A percentile compares a stretch with the other conserved stretches of the same genome.
Evolutionary conservation across 2,888 invertebrate genomes (phyloP).

Genomic region (Erebia aethiops): DNA sequence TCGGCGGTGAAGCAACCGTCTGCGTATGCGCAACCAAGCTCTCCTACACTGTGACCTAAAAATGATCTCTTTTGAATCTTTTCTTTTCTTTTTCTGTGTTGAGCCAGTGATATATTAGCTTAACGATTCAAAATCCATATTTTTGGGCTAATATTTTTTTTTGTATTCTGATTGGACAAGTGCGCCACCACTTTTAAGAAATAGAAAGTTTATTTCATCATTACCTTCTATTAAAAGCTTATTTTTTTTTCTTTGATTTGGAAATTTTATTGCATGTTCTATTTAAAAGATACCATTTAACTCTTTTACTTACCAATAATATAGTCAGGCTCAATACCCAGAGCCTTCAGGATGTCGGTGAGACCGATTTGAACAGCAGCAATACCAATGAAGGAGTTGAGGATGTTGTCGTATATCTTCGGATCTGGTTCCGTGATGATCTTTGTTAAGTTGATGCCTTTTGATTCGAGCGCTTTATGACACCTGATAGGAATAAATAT

Average conservation of each 20-base stretch:
- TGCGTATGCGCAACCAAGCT: slow-evolving; percentile 97
- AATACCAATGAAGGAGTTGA: slow-evolving; percentile 89
- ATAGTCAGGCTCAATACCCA: slow-evolving; percentile 75
- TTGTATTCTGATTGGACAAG: too few species aligned
- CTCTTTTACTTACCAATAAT: slow-evolving; percentile 67
- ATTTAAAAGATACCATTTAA: neutral
- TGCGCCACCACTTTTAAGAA: too few species aligned
- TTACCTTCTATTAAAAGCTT: too few species aligned
- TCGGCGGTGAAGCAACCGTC: slow-evolving; percentile 95
- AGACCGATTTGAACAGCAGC: slow-evolving; percentile 86
- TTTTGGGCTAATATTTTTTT: neutral
- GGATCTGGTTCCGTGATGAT: slow-evolving; percentile 82
- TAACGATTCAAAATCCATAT: neutral
- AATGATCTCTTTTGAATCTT: neutral
- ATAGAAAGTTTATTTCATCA: too few species aligned
- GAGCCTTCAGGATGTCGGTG: slow-evolving; percentile 77
- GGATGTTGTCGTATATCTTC: slow-evolving; percentile 85
- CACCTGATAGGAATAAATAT: slow-evolving; percentile 2
- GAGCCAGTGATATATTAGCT: too few species aligned
- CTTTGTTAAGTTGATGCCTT: slow-evolving; percentile 18
- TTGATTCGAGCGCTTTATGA: slow-evolving; percentile 16
- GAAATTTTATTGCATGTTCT: too few species aligned
- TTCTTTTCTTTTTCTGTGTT: neutral
- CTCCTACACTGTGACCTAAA: slow-evolving; percentile 95
- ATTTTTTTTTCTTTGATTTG: too few species aligned